These are phyloP conservation scores for Brachypodius melanocephalos DNA, from an alignment of 2,113 vertebrate species.

Conservation along the genomic window DNA sequence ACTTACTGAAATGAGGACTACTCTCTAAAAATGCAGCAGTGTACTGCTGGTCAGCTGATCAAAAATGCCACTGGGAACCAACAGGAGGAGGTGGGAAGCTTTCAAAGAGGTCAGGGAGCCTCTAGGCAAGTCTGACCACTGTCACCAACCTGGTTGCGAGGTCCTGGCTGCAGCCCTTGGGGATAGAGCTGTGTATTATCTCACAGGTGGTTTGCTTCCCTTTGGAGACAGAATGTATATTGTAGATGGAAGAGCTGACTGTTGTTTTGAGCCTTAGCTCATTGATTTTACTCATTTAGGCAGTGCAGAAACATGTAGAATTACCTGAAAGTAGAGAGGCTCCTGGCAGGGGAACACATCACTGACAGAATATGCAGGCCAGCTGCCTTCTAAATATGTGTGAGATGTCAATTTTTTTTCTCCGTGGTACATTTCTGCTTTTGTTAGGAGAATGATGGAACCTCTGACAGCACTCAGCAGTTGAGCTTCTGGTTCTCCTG, in stretches of 20 bases:
- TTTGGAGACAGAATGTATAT: not conserved
- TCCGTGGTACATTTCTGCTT: not conserved
- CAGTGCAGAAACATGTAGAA: not conserved
- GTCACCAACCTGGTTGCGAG: not conserved
- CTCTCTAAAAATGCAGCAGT: not conserved
- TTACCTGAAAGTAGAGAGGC: not conserved
- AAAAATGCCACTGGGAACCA: not conserved
- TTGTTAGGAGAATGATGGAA: not conserved
- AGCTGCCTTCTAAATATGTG: not conserved
- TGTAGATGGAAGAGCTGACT: not conserved
- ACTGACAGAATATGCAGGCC: not conserved
- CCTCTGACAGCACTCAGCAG: not conserved
- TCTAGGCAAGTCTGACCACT: not conserved
- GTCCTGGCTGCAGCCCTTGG: not conserved
- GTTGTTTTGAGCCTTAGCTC: not conserved
- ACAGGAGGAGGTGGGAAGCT: not conserved
- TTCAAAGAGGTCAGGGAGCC: not conserved
- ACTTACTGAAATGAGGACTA: not conserved
- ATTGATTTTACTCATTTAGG: not conserved
- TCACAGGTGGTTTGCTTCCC: not conserved
- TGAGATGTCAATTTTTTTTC: not conserved
- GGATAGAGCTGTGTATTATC: not conserved
- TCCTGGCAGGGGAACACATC: not conserved
- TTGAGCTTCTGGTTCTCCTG: not conserved
- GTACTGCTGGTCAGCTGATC: not conserved